Evolutionary conservation across 2,113 vertebrate genomes (phyloP).

Genomic region (Glaucomys volans): DNA sequence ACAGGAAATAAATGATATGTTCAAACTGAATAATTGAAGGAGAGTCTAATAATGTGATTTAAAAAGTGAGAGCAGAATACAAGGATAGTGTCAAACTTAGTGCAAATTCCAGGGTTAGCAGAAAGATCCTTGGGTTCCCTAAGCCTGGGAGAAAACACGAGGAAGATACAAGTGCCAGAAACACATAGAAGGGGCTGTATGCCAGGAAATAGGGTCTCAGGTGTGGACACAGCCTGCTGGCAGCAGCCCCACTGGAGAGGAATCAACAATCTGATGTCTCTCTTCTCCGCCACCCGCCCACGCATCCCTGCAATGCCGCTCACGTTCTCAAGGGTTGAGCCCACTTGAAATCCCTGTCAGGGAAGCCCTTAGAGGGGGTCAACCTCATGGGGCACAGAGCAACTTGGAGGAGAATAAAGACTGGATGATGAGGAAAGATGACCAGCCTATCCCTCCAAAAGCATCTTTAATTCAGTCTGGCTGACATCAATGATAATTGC

Average conservation of each 20-base stretch:
- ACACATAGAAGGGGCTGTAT: neutral
- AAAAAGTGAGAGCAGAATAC: neutral
- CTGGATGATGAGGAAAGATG: neutral
- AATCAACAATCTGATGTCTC: neutral
- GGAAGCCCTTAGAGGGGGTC: too few relatives aligned
- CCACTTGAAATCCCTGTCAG: neutral
- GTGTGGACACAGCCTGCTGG: neutral
- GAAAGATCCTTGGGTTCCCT: neutral
- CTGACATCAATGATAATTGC: neutral
- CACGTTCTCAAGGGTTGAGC: neutral
- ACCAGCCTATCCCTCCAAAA: neutral
- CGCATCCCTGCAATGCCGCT: neutral
- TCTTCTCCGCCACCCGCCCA: too few relatives aligned
- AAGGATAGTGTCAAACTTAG: neutral
- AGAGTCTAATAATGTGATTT: neutral
- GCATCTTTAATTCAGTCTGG: rapidly evolving
- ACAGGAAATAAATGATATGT: neutral
- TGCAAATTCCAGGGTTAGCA: neutral
- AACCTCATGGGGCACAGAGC: neutral
- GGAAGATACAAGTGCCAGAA: neutral
- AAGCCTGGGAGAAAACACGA: neutral
- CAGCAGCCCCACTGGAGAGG: too few relatives aligned
- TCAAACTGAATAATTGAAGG: neutral
- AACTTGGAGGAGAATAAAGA: neutral
- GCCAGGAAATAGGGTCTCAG: neutral